Conservation (phyloP, 2,113 vertebrate genomes). For the Dromas ardeola region DNA sequence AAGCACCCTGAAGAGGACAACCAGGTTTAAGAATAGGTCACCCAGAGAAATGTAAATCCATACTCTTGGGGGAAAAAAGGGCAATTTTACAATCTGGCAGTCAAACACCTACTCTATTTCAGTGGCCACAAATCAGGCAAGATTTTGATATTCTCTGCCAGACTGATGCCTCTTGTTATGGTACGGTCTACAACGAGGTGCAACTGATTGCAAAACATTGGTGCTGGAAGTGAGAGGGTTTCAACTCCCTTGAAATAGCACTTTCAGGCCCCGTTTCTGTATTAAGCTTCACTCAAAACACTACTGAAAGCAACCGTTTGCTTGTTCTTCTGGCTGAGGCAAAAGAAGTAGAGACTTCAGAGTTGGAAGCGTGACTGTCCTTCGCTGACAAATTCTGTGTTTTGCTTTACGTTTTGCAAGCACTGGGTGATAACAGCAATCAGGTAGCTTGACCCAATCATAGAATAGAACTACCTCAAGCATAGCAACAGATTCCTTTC, state of each 20-base stretch:
- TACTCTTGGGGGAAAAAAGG: not conserved
- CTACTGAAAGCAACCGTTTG: not conserved
- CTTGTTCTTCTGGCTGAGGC: not conserved
- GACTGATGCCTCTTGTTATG: not conserved
- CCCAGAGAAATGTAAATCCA: not conserved
- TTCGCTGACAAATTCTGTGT: not conserved
- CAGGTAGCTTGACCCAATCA: not conserved
- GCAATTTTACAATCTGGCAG: not conserved
- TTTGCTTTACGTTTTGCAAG: not conserved
- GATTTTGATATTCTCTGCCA: not conserved
- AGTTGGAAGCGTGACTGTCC: not conserved
- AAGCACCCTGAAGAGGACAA: not conserved
- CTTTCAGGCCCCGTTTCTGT: not conserved
- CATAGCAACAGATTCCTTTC: not conserved
- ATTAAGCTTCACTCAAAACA: not conserved
- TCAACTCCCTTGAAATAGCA: not conserved
- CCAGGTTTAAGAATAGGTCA: not conserved
- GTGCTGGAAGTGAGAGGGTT: not conserved
- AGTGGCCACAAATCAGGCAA: not conserved
- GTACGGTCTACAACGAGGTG: not conserved
- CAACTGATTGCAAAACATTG: not conserved
- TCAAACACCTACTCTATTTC: not conserved
- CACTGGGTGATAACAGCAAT: not conserved
- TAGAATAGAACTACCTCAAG: not conserved
- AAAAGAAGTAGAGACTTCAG: not conserved